Base-by-base conservation (phyloP, 2,888 invertebrate species). In the Agriopis aurantiaria region DNA sequence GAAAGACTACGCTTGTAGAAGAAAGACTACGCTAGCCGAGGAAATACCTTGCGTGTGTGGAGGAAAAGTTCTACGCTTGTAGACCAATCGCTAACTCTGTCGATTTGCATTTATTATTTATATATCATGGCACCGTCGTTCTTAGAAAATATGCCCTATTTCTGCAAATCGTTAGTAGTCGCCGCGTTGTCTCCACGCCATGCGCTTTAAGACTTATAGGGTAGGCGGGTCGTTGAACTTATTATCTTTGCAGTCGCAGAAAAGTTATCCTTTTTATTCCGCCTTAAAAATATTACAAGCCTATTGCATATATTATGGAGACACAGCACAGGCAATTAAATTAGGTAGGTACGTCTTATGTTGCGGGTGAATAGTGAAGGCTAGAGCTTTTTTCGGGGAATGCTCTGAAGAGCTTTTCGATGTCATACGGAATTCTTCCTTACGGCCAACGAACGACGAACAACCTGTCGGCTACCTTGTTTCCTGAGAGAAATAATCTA, bases 131-230 rank as follows among this genome's bases (percentile, higher is more conserved):
- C 52, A 23, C 48, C 40, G 58, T 6, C 41, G 49, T 55, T 61
- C 55, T 23, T n/a, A 52, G 63, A 66, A 73, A 67, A 70, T 61
- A 53, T 70, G 70, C 64, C 62, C 73, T 65, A 71, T 75, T 74
- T 74, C 67, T 68, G 55, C 61, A 51, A 56, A 69, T 53, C 62
- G 62, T 60, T 60, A 52, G 53, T 65, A 53, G 72, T 57, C 73
- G 68, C 68, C 68, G 49, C 65, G 53, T 65, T 65, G 66, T 69
- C 67, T 61, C 53, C 60, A 55, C 64, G 67, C 62, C 63, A 65
- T 70, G 49, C 68, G 62, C 60, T 60, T 62, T 66, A 60, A 71
- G 72, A 62, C 67, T 59, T 67, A 71, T 60, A 65, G 69, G 53
- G 59, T 55, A 48, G 65, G 60, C 53, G 66, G 65, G 17, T 55